phyloP scores from a whole-genome alignment of 2,113 vertebrate genomes.

The Pimephales promelas region DNA sequence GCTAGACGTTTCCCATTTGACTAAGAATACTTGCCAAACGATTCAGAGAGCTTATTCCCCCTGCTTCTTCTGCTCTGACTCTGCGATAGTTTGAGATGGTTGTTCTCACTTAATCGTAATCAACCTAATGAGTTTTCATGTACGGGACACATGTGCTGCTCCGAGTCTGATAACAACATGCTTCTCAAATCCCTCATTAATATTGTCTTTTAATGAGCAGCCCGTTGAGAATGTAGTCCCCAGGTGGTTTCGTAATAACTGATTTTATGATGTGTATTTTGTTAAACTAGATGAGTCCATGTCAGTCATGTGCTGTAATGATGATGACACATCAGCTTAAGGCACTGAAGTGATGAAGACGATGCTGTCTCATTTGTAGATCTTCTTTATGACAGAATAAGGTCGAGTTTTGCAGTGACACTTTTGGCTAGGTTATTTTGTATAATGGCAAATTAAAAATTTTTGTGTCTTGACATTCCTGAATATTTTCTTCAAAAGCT shows the following conservation, averaged over 20 bases:
- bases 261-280: slow-evolving; percentile 4
- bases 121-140: background rate
- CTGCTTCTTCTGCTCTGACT: background rate
- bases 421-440: background rate
- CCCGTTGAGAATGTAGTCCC: background rate
- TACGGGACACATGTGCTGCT: background rate
- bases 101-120: background rate
- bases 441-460: background rate
- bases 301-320: slow-evolving; percentile 15
- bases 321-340: background rate
- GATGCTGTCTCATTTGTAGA: background rate
- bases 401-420: background rate
- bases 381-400: background rate
- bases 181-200: background rate
- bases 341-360: background rate
- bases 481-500: background rate
- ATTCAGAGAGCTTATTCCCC: background rate
- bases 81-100: background rate
- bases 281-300: background rate
- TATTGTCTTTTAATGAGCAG: slow-evolving; percentile 28
- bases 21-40: background rate
- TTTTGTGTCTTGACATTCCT: background rate
- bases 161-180: background rate
- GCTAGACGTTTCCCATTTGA: background rate
- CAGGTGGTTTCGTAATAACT: background rate